Evolutionary conservation across 2,888 invertebrate species (phyloP).

Genomic region (Sturmia bella): DNA sequence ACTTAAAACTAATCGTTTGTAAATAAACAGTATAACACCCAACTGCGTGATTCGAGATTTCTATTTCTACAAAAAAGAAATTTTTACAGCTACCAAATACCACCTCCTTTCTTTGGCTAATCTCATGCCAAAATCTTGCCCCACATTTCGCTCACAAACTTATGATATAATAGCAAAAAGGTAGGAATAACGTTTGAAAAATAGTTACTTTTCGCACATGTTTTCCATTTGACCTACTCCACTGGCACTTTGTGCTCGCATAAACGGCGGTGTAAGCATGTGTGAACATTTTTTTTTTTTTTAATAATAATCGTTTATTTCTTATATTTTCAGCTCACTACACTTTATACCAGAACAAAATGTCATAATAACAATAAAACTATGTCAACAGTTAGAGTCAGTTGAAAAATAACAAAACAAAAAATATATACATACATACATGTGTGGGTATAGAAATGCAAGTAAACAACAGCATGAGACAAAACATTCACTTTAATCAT

Average conservation of each 20-base stretch:
- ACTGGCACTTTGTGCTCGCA: conserved; percentile 52
- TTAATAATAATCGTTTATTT: conserved; percentile 59
- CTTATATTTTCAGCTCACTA: conserved; percentile 39
- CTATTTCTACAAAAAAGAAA: too few relatives aligned
- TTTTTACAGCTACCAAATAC: too few relatives aligned
- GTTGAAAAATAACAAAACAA: conserved; percentile 11
- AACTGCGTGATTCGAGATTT: too few relatives aligned
- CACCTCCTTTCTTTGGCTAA: too few relatives aligned
- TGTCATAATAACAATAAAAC: conserved; percentile 66
- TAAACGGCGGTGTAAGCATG: conserved; percentile 21
- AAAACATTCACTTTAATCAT: conserved; percentile 30
- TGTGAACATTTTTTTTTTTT: conserved; percentile 10
- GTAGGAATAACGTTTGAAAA: conserved; percentile 31
- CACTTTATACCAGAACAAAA: conserved; percentile 49
- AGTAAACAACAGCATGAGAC: conserved; percentile 42
- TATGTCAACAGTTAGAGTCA: conserved; percentile 68
- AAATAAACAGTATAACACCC: too few relatives aligned
- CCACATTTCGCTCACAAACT: background rate
- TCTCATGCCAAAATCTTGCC: too few relatives aligned
- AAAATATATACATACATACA: background rate
- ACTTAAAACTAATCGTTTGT: too few relatives aligned
- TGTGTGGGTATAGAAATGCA: conserved; percentile 13
- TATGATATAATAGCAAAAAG: background rate
- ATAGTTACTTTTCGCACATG: conserved; percentile 13
- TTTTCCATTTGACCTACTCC: conserved; percentile 63